Conservation (phyloP, 2,888 invertebrate species). For the Aphodius sticticus region DNA sequence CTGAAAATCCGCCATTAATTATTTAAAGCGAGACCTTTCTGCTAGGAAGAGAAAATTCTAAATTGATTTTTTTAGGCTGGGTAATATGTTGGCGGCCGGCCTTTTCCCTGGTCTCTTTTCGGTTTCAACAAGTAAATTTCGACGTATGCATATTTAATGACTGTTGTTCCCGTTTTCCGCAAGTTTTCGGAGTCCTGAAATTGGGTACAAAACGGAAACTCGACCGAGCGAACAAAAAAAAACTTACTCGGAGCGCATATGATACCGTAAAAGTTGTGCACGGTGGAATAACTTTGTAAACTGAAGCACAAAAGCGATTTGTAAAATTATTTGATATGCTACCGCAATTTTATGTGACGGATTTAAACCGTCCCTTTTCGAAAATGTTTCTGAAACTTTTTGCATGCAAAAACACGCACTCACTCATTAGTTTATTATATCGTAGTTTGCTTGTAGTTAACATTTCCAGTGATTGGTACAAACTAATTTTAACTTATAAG, state of each 20-base stretch:
- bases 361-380: neutral
- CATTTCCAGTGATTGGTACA: neutral
- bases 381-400: neutral
- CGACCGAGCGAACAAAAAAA: neutral
- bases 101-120: conserved; percentile 7
- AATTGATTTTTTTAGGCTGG: neutral
- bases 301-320: neutral
- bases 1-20: neutral
- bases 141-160: conserved; percentile 17
- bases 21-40: neutral
- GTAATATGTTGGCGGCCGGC: neutral
- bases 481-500: neutral
- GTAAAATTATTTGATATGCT: neutral
- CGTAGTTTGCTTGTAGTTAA: neutral
- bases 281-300: neutral
- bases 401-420: neutral
- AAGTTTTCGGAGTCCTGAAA: neutral
- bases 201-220: neutral
- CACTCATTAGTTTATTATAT: neutral
- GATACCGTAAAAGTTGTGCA: neutral
- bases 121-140: conserved; percentile 23
- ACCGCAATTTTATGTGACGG: neutral
- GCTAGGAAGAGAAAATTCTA: neutral
- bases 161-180: conserved; percentile 26
- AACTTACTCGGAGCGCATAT: neutral